Evolutionary conservation across 2,888 invertebrate genomes (phyloP), one percentile per base, ranked within the genome.

Genomic region (Zootermopsis nevadensis): DNA sequence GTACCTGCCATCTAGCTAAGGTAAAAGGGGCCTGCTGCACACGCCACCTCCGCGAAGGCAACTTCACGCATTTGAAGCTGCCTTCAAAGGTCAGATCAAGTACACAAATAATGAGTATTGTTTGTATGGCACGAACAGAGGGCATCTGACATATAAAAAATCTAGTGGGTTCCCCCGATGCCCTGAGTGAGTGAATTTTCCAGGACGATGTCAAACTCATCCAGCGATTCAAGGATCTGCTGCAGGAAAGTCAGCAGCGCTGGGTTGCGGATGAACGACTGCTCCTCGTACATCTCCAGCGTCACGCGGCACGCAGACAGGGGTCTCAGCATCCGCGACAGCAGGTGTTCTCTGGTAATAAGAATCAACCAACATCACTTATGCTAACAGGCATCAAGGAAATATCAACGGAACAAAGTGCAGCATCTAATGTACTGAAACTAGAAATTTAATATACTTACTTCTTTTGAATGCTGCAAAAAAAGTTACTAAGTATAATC

Each of bases 271-370:
- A 99, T 91, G 89, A 99, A 99, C 82, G 99, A 98, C 87, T 95
- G 94, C 88, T 99, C 98, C 88, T 99, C 99, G 88, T 98, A 99
- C 97, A 99, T 97, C 88, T 98, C 97, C 19, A 88, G 88, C 0
- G 98, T 98, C 8, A 97, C 95, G 85, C 97, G 95, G 30, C 97
- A 96, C 87, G 94, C 91, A 2, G 98, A 95, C 93, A 99, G 96
- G 77, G 97, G 95, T n/a, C 95, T 94, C 82, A 99, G 91, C 93
- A 98, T 96, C 83, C 96, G 94, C 88, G 98, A 97, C 81, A 99
- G 92, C 89, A 97, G 92, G 89, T 96, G 96, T 88, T 97, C 97
- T 87, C 97, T 82, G 53, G 48, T 19, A 3, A 48, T 19, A 48
- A 48, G 19, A 48, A 15, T 12, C 48, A 48, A 48, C 3, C 48